Evolutionary conservation across 2,113 vertebrate genomes (phyloP).

Genomic region (Lamprotornis superbus): DNA sequence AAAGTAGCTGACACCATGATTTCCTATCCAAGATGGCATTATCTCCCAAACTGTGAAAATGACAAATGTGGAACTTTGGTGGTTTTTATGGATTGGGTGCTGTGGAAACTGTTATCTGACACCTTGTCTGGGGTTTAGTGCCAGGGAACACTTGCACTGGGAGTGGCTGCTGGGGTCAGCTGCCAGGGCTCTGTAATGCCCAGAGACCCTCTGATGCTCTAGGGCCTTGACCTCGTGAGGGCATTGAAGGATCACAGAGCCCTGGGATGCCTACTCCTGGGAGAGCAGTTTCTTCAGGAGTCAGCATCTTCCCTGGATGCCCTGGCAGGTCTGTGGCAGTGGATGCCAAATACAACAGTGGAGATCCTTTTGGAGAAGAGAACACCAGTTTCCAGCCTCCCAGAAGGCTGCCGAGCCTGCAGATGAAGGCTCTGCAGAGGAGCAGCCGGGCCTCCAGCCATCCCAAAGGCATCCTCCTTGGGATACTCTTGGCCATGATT

Average conservation of each 20-base stretch:
- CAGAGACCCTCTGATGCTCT: background rate
- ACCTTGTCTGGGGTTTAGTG: fast-evolving
- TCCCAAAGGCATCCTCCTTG: too few relatives aligned
- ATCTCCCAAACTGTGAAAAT: background rate
- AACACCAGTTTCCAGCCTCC: background rate
- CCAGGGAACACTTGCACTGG: background rate
- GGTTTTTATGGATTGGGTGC: background rate
- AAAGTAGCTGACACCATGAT: background rate
- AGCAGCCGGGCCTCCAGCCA: background rate
- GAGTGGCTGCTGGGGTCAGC: background rate
- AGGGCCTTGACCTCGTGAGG: background rate
- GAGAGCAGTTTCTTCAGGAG: background rate
- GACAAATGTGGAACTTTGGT: background rate
- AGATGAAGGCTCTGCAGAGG: background rate
- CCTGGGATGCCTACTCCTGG: background rate
- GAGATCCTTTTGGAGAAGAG: background rate
- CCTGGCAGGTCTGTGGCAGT: too few relatives aligned
- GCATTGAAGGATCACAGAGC: background rate
- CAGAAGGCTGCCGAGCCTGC: background rate
- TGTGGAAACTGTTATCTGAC: background rate
- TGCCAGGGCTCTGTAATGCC: background rate
- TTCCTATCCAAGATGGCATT: background rate
- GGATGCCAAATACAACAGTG: background rate
- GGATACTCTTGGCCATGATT: background rate
- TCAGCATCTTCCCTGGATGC: background rate